Conservation (phyloP, 2,113 vertebrate species). For the Stercorarius parasiticus region DNA sequence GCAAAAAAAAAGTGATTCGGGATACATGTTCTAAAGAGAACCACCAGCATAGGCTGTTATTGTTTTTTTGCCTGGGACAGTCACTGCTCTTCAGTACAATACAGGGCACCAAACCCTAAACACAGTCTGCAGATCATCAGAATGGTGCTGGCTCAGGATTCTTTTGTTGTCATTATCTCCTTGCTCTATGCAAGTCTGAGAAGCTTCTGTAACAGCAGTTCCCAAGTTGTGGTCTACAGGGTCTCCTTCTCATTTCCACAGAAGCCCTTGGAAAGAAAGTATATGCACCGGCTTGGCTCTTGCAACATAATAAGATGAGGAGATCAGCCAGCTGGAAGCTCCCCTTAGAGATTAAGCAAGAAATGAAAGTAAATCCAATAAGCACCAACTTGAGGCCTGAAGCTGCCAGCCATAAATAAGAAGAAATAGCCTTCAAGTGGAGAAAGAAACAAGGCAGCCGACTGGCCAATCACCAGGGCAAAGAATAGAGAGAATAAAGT, state of each 20-base stretch:
- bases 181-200: not conserved
- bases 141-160: not conserved
- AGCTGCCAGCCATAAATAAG: not conserved
- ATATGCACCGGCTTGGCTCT: not conserved
- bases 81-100: not conserved
- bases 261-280: not conserved
- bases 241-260: not conserved
- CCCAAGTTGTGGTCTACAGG: not conserved
- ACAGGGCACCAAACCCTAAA: not conserved
- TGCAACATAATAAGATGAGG: not conserved
- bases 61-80: not conserved
- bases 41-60: not conserved
- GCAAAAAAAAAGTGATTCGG: not conserved
- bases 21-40: not conserved
- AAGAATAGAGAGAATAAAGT: not conserved
- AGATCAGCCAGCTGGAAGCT: constrained; percentile 4
- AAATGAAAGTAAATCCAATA: constrained; percentile 11
- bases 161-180: not conserved
- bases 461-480: not conserved
- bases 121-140: not conserved
- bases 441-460: not conserved
- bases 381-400: not conserved
- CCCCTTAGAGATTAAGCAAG: not conserved
- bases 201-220: not conserved
- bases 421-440: not conserved